Conservation (phyloP, 2,888 invertebrate genomes). For the Cantharis lateralis region DNA sequence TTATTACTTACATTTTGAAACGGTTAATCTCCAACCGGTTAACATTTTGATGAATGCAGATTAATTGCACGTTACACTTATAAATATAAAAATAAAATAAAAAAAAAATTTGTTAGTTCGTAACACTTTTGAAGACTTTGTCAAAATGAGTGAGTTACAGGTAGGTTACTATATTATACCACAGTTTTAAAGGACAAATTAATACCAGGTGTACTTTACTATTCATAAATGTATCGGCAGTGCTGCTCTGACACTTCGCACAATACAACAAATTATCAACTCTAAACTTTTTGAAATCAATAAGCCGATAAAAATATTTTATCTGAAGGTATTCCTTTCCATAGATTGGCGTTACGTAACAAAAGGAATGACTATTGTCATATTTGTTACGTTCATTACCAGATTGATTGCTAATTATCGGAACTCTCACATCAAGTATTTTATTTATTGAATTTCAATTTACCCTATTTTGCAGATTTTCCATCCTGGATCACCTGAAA, state of each 20-base stretch:
- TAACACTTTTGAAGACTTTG: neutral
- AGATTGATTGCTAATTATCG: neutral
- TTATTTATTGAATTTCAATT: neutral
- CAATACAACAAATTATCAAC: neutral
- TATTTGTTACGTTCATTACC: neutral
- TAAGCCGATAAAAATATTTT: constrained; percentile 1
- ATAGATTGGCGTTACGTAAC: neutral
- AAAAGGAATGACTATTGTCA: neutral
- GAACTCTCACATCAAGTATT: neutral
- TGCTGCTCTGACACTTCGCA: neutral
- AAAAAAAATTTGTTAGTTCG: neutral
- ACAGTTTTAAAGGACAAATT: neutral
- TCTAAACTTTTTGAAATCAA: neutral
- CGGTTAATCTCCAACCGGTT: constrained; percentile 39
- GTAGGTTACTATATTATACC: neutral
- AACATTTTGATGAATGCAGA: constrained; percentile 39
- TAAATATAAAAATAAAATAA: neutral
- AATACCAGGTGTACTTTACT: neutral
- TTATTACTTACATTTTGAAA: constrained; percentile 44
- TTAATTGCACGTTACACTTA: neutral
- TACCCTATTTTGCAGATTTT: neutral
- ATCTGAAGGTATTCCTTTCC: neutral
- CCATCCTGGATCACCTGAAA: too few species aligned
- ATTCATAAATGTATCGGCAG: neutral
- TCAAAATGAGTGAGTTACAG: neutral